These are phyloP conservation scores for Brachionus asplanchnoidis DNA, from an alignment of 1,140 invertebrate species.

Conservation along the genomic window DNA sequence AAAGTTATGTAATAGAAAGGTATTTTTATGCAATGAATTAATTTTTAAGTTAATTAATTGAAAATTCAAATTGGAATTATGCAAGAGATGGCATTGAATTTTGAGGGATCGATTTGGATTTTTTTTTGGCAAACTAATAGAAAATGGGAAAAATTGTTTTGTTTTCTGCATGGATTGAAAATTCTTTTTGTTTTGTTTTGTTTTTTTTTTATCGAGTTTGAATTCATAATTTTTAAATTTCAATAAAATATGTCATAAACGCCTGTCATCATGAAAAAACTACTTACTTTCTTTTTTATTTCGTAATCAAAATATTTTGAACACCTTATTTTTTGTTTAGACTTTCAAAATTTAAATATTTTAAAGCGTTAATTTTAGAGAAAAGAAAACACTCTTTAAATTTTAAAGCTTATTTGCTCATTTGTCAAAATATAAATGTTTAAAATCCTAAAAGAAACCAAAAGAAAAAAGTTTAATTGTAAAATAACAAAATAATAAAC, in stretches of 20 bases:
- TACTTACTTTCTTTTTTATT: background rate
- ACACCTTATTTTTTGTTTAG: background rate
- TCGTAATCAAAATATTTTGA: background rate
- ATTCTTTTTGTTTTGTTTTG: background rate
- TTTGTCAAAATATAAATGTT: too few species aligned
- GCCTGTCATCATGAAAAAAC: background rate
- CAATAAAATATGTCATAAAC: background rate
- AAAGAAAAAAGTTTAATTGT: too few species aligned
- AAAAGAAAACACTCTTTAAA: too few species aligned
- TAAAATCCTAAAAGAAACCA: too few species aligned
- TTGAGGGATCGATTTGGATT: background rate
- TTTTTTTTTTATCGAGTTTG: background rate
- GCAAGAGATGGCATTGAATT: background rate
- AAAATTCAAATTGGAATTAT: background rate
- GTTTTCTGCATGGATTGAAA: background rate
- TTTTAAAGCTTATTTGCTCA: too few species aligned
- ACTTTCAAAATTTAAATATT: too few species aligned
- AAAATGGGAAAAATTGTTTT: background rate
- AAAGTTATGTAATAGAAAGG: background rate
- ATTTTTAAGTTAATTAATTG: constrained; percentile 1
- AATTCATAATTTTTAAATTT: background rate
- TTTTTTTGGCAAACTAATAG: background rate
- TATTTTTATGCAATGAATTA: background rate
- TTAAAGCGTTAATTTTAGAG: too few species aligned
- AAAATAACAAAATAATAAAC: too few species aligned